These are phyloP conservation scores for Periphyllus acericola DNA, from an alignment of 2,888 invertebrate genomes.

Conservation along the genomic window DNA sequence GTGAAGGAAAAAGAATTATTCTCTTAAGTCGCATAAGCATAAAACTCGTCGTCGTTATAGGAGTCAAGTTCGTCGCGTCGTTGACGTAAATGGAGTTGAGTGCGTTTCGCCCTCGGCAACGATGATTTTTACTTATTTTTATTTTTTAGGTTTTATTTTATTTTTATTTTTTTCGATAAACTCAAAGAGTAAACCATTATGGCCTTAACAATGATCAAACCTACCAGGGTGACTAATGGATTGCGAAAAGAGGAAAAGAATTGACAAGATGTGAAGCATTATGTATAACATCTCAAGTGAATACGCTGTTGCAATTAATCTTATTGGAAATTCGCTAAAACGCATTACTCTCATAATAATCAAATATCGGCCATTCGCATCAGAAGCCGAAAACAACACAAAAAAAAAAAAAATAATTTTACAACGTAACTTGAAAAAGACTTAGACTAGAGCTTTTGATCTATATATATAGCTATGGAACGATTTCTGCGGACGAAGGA, in stretches of 20 bases:
- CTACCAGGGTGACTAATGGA: slow-evolving; percentile 40
- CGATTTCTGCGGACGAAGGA: neutral
- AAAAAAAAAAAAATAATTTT: slow-evolving; percentile 22
- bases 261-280: slow-evolving; percentile 37
- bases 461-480: neutral
- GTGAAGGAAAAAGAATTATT: neutral
- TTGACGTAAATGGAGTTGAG: slow-evolving; percentile 19
- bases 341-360: slow-evolving; percentile 25
- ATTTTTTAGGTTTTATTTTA: neutral
- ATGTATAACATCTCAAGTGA: slow-evolving; percentile 14
- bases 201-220: slow-evolving; percentile 43
- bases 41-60: neutral
- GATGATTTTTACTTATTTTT: neutral
- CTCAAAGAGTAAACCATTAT: slow-evolving; percentile 37
- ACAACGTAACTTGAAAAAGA: slow-evolving; percentile 20
- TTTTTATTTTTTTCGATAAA: neutral
- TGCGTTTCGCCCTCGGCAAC: neutral
- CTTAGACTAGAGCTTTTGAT: slow-evolving; percentile 17
- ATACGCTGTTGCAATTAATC: slow-evolving; percentile 44
- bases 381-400: neutral
- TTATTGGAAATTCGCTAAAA: slow-evolving; percentile 41
- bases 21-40: neutral
- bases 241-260: slow-evolving; percentile 34
- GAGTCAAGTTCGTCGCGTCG: slow-evolving; percentile 2
- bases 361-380: slow-evolving; percentile 24